Base-by-base conservation (phyloP, 2,797 vertebrate species). In the Anabas testudineus region DNA sequence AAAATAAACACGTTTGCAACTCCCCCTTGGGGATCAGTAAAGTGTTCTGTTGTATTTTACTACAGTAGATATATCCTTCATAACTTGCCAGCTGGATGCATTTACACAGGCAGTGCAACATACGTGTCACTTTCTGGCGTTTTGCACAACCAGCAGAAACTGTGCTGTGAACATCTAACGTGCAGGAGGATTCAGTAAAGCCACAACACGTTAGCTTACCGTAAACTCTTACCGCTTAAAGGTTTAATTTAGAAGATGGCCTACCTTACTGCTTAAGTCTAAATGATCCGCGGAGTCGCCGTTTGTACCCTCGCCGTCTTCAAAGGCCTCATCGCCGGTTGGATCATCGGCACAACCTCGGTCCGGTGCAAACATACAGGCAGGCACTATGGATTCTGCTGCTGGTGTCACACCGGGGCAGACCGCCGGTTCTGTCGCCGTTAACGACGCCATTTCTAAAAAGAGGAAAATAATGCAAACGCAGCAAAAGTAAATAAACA, bases 321-420 rank as follows among this genome's bases (percentile, higher is more conserved):
- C 90, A 1, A 66, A 90, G 78, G 37, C 42, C 52, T 90, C 91
- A 55, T 9, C 73, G 7, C 70, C 83, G 74, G 65, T 21, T 3
- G 63, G 73, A 88, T 94, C 82, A 67, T 92, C 89, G 62, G 89
- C 28, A 92, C 90, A 80, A 80, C 93, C 88, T 90, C 90, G 81
- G 78, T 96, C 96, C 0, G 97, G 97, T 15, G 96, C 97, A 64
- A 97, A 99, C 95, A 98, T 97, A 10, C 95, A 96, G 51, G 96
- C 94, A 19, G 97, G 96, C 12, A 97, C 95, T 62, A 95, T 89
- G 24, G 95, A 79, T 63, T 94, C 94, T 21, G 70, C 67, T 13
- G 81, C 39, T 1, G 74, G 18, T 28, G 68, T 28, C 10, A 78
- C 36, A 54, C 39, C 74, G 52, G 94, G 82, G 32, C 90, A 93